Percentiles rank a stretch among this genome's conserved stretches.
Evolutionary conservation across 2,113 vertebrate species (phyloP).

Genomic region (Tychaedon coryphoeus): DNA sequence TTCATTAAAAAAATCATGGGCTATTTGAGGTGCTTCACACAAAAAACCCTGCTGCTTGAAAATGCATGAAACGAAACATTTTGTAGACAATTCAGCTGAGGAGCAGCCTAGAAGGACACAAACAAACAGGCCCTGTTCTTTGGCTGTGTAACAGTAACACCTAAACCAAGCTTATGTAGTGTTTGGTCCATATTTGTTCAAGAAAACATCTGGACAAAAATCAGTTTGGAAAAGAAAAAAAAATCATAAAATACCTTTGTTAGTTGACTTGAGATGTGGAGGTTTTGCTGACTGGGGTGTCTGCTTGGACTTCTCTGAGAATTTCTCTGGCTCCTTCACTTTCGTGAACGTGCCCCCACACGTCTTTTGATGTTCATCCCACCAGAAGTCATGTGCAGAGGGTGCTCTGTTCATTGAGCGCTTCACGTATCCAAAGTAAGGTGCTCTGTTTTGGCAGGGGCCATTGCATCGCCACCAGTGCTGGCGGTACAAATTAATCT

Average conservation of each 20-base stretch:
- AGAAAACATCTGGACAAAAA: background rate
- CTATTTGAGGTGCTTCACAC: background rate
- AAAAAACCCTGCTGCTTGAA: background rate
- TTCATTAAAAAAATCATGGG: background rate
- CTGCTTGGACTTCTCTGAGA: slow-evolving; percentile 78
- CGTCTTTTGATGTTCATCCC: slow-evolving; percentile 83
- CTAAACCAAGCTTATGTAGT: background rate
- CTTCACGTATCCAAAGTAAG: slow-evolving; percentile 90
- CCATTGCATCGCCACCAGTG: slow-evolving; percentile 96
- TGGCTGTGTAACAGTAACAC: background rate
- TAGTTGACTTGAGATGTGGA: background rate
- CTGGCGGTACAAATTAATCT: slow-evolving; percentile 89
- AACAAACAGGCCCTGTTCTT: background rate
- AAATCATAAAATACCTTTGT: slow-evolving; percentile 26
- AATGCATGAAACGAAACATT: background rate
- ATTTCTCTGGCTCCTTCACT: slow-evolving; percentile 91
- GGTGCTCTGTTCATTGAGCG: slow-evolving; percentile 91
- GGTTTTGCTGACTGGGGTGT: slow-evolving; percentile 4
- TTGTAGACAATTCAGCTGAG: background rate
- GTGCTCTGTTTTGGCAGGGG: slow-evolving; percentile 81
- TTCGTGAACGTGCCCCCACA: slow-evolving; percentile 91
- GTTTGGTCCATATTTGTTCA: background rate
- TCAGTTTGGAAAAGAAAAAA: background rate
- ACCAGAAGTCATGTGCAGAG: slow-evolving; percentile 88
- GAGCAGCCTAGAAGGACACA: background rate